phyloP scores from a whole-genome alignment of 2,113 vertebrate species.

The Turnix velox region DNA sequence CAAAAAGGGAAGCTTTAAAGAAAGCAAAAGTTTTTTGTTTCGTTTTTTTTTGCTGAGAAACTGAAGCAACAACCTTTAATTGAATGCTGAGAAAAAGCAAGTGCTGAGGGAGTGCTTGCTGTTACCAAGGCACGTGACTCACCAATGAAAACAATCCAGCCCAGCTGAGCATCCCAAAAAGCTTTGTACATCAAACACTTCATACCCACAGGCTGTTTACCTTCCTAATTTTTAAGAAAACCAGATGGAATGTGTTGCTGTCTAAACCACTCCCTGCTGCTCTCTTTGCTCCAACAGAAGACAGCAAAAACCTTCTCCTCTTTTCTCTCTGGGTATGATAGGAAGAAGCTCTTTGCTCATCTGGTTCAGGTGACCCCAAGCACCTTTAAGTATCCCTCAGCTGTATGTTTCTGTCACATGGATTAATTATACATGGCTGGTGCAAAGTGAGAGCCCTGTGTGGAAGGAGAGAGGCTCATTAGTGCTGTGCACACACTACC shows the following conservation, averaged over 20 bases:
- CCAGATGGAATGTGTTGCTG: constrained; percentile 1
- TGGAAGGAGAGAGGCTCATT: not conserved
- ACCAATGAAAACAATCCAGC: not conserved
- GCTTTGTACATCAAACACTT: not conserved
- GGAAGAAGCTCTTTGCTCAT: not conserved
- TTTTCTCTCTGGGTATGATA: not conserved
- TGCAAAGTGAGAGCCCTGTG: not conserved
- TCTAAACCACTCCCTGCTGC: not conserved
- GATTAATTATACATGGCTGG: constrained; percentile 23
- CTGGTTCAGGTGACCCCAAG: not conserved
- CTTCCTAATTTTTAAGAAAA: constrained; percentile 47
- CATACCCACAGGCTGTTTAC: constrained; percentile 26
- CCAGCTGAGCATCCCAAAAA: constrained; percentile 8
- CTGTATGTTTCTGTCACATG: fast-evolving
- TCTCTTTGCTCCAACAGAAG: not conserved
- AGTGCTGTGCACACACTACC: not conserved
- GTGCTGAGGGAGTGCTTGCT: not conserved
- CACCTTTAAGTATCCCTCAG: not conserved
- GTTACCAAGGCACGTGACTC: constrained; percentile 26
- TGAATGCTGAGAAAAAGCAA: not conserved
- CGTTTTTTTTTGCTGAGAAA: not conserved
- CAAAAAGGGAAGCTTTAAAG: not conserved
- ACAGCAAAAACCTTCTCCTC: not conserved
- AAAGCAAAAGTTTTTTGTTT: too few relatives aligned
- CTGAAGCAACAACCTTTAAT: constrained; percentile 3